Conservation (phyloP, 2,888 invertebrate species). For the Drosophila cognata region DNA sequence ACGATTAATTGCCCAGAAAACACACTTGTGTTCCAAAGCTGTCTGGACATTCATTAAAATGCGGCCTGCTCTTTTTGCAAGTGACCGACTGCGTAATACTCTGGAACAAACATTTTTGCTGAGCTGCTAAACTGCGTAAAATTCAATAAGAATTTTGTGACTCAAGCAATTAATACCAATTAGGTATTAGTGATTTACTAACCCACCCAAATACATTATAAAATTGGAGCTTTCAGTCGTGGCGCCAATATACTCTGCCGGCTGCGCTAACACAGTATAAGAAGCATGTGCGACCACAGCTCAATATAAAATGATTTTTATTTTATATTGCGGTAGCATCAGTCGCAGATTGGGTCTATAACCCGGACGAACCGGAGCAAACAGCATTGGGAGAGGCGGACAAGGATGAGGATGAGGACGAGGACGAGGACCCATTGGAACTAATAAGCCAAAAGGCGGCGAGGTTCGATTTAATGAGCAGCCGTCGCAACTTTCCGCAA, state of each 20-base stretch:
- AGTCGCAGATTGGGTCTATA: constrained; percentile 9
- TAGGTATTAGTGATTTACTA: neutral
- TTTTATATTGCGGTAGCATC: constrained; percentile 43
- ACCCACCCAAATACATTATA: neutral
- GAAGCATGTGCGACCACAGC: constrained; percentile 46
- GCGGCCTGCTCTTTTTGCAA: neutral
- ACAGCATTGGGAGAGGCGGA: neutral
- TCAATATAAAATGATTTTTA: constrained; percentile 64
- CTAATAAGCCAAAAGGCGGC: constrained; percentile 70
- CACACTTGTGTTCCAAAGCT: neutral
- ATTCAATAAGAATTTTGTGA: neutral
- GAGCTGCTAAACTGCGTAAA: neutral
- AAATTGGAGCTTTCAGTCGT: neutral
- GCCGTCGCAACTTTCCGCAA: constrained; percentile 76
- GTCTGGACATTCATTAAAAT: neutral
- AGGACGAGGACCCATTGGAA: constrained; percentile 56
- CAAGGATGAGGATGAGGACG: neutral
- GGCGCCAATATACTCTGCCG: neutral
- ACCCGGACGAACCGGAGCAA: constrained; percentile 14
- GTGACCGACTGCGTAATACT: neutral
- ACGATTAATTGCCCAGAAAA: neutral
- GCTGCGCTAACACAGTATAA: constrained; percentile 32
- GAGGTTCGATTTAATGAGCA: constrained; percentile 76
- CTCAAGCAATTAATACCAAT: neutral
- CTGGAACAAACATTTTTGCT: neutral